A percentile compares a stretch with the other conserved stretches of the same genome.
These are phyloP conservation scores for Diceros bicornis DNA, from an alignment of 2,797 vertebrate genomes.

Conservation along the genomic window DNA sequence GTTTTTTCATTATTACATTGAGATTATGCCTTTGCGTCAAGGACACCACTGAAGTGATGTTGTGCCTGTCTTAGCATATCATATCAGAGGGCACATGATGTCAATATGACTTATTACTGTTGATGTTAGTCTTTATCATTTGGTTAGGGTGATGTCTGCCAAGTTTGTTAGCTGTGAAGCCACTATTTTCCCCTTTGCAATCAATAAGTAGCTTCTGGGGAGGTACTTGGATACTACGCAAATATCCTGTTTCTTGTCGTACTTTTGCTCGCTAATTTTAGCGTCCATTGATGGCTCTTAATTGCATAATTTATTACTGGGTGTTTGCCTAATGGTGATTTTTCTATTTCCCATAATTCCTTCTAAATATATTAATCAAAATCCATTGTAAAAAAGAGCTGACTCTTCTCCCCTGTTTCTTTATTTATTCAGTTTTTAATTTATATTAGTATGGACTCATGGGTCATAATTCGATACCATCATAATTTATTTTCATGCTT, in stretches of 20 bases:
- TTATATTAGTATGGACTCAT: not conserved
- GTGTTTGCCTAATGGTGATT: not conserved
- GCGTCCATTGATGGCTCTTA: not conserved
- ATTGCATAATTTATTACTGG: not conserved
- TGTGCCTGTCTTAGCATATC: not conserved
- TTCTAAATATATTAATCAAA: not conserved
- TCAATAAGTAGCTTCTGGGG: not conserved
- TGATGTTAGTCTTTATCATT: not conserved
- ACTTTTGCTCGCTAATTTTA: constrained; percentile 16
- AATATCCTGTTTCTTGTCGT: not conserved
- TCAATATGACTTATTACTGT: not conserved
- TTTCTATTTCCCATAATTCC: not conserved
- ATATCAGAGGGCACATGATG: not conserved
- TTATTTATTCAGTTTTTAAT: not conserved
- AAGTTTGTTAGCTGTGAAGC: not conserved
- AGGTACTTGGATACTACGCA: not conserved
- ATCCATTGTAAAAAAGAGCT: not conserved
- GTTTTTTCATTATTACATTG: not conserved
- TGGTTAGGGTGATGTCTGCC: not conserved
- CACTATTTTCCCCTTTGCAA: not conserved
- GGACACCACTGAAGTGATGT: not conserved
- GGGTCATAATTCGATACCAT: not conserved
- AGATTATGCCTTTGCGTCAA: not conserved
- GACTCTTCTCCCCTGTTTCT: not conserved
- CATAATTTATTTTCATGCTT: not conserved